Base-by-base conservation (phyloP, 2,888 invertebrate species). In the Lissocephala sabroskyi region DNA sequence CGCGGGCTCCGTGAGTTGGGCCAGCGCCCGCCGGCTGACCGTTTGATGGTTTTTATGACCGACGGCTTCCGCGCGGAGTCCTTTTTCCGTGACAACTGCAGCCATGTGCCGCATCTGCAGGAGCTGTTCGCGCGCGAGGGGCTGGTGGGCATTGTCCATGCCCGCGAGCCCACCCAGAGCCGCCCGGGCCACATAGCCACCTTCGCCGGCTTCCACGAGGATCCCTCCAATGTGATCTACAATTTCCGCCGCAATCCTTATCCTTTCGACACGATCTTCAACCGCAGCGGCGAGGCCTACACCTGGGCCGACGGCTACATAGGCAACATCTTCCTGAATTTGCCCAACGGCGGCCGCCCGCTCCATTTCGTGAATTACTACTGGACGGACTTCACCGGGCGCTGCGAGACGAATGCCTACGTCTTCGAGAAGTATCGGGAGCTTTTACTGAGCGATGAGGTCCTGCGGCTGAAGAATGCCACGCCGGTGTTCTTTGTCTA, bases 221-320 rank as follows among this genome's bases (percentile, higher is more conserved):
- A 98, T 85, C 98, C 98, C 10, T 96, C 96, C 67, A 97, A 98
- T 13, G 90, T 98, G 19, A 90, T 95, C 28, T 93, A 90, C 85
- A 95, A 97, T 0, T 99, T 98, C 96, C 94, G 96, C 83, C 92
- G 94, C 78, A 97, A 97, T 86, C 95, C 96, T 1, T 95, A 97
- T 1, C 91, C 94, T 77, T 98, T 98, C 87, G 98, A 99, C 85
- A 95, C 97, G 1, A 90, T 98, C 0, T 95, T 99, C 79, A 98
- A 98, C 86, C 90, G 93, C 81, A 95, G 94, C 56, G 79, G 84
- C 0, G 87, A 88, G 62, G 92, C 97, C 0, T 97, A 94, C 90
- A 91, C 94, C 39, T 97, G 96, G 94, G 98, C 98, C 9, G 94
- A 96, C 79, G 95, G 96, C 54, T 97, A 98, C 81, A 95, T 98